Percentiles rank a stretch among this genome's conserved stretches.
Conservation (phyloP, 2,888 invertebrate species). For the Chelonus formosanus region DNA sequence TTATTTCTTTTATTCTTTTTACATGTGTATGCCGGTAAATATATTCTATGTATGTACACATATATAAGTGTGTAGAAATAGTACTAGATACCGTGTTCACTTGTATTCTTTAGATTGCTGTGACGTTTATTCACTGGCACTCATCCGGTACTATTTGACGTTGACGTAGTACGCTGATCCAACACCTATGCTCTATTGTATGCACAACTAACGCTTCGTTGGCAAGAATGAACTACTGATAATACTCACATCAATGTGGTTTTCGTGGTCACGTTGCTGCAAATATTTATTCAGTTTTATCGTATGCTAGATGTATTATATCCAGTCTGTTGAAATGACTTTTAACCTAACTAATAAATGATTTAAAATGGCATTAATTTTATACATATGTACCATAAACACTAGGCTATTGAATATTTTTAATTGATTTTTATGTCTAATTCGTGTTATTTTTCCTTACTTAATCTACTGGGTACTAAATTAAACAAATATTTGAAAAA, state of each 20-base stretch:
- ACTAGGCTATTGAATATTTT: too few relatives aligned
- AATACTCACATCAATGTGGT: conserved; percentile 1
- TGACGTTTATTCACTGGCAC: conserved; percentile 2
- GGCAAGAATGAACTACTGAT: too few relatives aligned
- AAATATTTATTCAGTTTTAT: conserved; percentile 28
- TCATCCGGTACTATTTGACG: not conserved
- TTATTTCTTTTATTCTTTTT: conserved; percentile 8
- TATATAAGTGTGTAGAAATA: too few relatives aligned
- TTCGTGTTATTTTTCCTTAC: too few relatives aligned
- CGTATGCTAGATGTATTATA: not conserved
- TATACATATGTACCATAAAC: too few relatives aligned
- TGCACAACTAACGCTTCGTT: conserved; percentile 4
- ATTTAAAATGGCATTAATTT: not conserved
- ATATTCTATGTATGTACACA: too few relatives aligned
- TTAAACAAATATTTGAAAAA: too few relatives aligned
- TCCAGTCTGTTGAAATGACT: not conserved
- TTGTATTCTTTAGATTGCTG: too few relatives aligned
- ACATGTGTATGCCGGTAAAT: too few relatives aligned
- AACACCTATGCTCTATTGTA: conserved; percentile 9
- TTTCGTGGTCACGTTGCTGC: conserved; percentile 22
- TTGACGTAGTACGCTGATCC: conserved; percentile 10
- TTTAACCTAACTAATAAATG: not conserved
- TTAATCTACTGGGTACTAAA: too few relatives aligned
- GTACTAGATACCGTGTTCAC: too few relatives aligned
- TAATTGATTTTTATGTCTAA: too few relatives aligned